These are phyloP conservation scores for Xenopus borealis DNA, from an alignment of 2,113 vertebrate genomes.

Conservation along the genomic window DNA sequence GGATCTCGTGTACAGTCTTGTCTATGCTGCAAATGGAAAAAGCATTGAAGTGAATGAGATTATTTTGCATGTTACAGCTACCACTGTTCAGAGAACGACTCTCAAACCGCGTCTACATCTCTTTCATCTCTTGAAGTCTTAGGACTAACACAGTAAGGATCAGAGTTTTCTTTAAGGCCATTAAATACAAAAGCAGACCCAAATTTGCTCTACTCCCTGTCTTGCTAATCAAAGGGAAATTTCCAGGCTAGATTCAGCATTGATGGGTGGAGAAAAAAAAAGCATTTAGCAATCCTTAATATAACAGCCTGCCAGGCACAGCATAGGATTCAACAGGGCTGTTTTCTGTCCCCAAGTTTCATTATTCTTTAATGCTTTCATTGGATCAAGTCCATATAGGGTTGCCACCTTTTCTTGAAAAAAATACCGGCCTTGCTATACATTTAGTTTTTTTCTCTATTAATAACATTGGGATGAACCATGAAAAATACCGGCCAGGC, in stretches of 20 bases:
- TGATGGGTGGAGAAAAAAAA: neutral
- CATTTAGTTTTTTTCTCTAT: too few species aligned
- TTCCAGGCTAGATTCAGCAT: neutral
- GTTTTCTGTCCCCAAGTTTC: neutral
- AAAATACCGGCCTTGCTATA: too few species aligned
- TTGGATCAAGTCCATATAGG: too few species aligned
- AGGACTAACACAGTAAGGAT: constrained; percentile 8
- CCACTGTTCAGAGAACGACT: constrained; percentile 12
- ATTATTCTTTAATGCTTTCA: neutral
- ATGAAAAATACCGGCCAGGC: too few species aligned
- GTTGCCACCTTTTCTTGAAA: too few species aligned
- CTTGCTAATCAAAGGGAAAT: constrained; percentile 23
- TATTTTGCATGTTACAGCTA: neutral
- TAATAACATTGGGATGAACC: too few species aligned
- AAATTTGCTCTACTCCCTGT: neutral
- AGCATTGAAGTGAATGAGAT: neutral
- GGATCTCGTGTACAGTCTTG: neutral
- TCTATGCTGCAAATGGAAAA: neutral
- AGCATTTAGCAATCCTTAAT: constrained; percentile 4
- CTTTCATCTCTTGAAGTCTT: neutral
- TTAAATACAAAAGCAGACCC: neutral
- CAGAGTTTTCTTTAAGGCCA: constrained; percentile 9
- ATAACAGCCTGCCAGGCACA: constrained; percentile 14
- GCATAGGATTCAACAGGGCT: neutral
- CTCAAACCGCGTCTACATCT: neutral